Conservation (phyloP, 2,797 vertebrate genomes). For the Meda fulgida region DNA sequence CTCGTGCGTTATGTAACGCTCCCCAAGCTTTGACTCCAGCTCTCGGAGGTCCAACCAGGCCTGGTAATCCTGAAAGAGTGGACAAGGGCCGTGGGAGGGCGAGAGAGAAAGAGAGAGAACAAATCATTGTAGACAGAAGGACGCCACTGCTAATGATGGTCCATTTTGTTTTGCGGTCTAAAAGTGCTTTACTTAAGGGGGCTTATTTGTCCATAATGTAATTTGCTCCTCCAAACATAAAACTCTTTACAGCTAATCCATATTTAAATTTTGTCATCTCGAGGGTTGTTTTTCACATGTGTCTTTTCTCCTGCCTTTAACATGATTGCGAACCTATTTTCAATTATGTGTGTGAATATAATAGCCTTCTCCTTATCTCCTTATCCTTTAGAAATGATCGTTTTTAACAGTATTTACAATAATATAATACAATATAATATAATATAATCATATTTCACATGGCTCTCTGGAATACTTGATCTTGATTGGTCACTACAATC, state of each 20-base stretch:
- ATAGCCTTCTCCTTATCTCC: background rate
- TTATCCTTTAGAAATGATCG: background rate
- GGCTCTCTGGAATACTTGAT: background rate
- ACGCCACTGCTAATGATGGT: slow-evolving; percentile 31
- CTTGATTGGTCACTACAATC: background rate
- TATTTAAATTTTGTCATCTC: background rate
- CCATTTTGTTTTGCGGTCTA: slow-evolving; percentile 25
- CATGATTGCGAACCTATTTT: slow-evolving; percentile 1
- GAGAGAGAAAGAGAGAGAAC: background rate
- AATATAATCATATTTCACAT: background rate
- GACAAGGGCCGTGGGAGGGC: background rate
- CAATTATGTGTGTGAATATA: background rate
- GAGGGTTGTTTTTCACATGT: slow-evolving; percentile 4
- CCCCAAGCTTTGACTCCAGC: slow-evolving; percentile 85
- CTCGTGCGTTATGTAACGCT: slow-evolving; percentile 90
- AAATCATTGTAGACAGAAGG: slow-evolving; percentile 4
- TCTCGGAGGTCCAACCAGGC: slow-evolving; percentile 89
- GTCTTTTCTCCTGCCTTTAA: slow-evolving; percentile 1
- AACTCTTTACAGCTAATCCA: slow-evolving; percentile 28
- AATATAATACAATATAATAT: background rate
- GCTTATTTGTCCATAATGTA: slow-evolving; percentile 13
- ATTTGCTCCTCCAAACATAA: slow-evolving; percentile 5
- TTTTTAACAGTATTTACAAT: background rate
- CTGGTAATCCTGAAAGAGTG: slow-evolving; percentile 82
- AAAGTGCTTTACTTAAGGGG: slow-evolving; percentile 19